Conservation (phyloP, 2,797 vertebrate genomes). For the Balearica regulorum region DNA sequence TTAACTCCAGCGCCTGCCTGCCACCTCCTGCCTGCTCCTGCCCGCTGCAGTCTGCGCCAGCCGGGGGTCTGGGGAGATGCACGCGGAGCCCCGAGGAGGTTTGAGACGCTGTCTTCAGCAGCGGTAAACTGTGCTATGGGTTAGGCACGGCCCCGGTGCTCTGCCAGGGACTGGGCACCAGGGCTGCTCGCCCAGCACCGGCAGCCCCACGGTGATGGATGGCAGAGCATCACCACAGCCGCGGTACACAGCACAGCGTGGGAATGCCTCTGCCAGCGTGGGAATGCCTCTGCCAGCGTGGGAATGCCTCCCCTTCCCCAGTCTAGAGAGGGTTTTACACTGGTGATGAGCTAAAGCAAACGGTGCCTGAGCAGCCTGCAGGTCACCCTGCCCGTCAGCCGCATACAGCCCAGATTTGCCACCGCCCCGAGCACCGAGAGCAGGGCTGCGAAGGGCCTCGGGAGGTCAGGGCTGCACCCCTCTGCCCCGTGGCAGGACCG, state of each 20-base stretch:
- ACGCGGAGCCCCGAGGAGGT: not conserved
- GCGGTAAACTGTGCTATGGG: fast-evolving
- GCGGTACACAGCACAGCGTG: fast-evolving
- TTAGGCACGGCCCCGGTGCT: not conserved
- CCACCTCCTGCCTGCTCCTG: not conserved
- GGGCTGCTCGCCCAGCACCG: not conserved
- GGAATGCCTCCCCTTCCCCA: not conserved
- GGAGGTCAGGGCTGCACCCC: not conserved
- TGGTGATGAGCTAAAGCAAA: not conserved
- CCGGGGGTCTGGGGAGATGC: not conserved
- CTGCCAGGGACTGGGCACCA: not conserved
- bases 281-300: too few species aligned
- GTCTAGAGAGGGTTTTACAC: not conserved
- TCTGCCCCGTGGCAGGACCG: not conserved
- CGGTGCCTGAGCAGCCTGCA: not conserved
- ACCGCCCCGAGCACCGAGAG: not conserved
- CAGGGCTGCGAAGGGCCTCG: not conserved
- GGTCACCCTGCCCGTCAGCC: not conserved
- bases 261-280: not conserved
- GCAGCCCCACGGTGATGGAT: not conserved
- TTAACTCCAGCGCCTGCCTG: not conserved
- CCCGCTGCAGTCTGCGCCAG: not conserved
- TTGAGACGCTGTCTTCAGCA: not conserved
- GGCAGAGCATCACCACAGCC: not conserved
- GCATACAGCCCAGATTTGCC: not conserved